Evolutionary conservation across 2,888 invertebrate genomes (phyloP).

Genomic region (Chloroclystis v-ata): DNA sequence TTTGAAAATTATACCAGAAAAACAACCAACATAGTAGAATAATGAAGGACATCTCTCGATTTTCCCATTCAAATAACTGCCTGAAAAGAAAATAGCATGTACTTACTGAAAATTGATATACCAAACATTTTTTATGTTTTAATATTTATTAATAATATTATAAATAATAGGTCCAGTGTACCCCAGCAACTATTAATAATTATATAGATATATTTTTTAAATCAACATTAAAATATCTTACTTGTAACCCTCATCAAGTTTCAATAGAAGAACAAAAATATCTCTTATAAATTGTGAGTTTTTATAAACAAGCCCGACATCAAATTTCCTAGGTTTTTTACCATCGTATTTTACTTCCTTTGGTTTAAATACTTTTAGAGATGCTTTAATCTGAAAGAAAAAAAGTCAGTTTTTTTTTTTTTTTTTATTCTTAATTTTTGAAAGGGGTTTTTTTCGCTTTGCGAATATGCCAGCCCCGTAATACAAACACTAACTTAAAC

Average conservation of each 20-base stretch:
- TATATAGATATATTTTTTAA: too few relatives aligned
- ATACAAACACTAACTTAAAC: too few relatives aligned
- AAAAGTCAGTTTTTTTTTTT: not conserved
- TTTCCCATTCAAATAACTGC: slow-evolving; percentile 63
- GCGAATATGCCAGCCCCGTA: too few relatives aligned
- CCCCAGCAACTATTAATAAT: too few relatives aligned
- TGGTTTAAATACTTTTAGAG: slow-evolving; percentile 55
- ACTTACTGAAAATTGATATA: not conserved
- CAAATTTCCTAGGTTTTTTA: slow-evolving; percentile 54
- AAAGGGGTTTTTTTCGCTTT: too few relatives aligned
- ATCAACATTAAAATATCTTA: slow-evolving; percentile 30
- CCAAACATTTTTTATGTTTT: too few relatives aligned
- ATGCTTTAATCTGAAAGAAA: slow-evolving; percentile 56
- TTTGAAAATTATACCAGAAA: slow-evolving; percentile 53
- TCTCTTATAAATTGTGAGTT: slow-evolving; percentile 57
- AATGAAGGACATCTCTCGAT: slow-evolving; percentile 46
- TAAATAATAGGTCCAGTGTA: too few relatives aligned
- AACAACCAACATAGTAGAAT: slow-evolving; percentile 48
- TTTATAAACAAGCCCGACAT: slow-evolving; percentile 54
- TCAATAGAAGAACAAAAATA: slow-evolving; percentile 39
- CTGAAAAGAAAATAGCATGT: slow-evolving; percentile 34
- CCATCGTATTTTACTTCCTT: slow-evolving; percentile 53
- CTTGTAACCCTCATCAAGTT: slow-evolving; percentile 56
- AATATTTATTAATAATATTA: too few relatives aligned
- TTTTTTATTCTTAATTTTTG: too few relatives aligned